These are phyloP conservation scores for Coregonus clupeaformis DNA, from an alignment of 2,113 vertebrate species.

Conservation along the genomic window DNA sequence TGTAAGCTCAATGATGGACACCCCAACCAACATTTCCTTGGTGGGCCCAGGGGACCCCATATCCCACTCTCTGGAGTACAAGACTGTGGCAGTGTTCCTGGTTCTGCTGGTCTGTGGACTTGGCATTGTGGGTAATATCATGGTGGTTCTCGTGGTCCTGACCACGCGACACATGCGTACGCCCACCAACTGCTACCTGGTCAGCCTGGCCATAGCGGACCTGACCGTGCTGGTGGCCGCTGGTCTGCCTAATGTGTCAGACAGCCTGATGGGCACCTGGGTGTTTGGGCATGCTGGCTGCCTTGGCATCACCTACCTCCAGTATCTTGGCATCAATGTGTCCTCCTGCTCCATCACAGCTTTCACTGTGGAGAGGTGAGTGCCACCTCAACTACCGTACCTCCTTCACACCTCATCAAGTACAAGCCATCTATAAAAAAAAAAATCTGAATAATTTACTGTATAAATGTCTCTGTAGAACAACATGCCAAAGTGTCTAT, in stretches of 20 bases:
- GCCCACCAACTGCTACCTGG: slow-evolving; percentile 82
- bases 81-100: slow-evolving; percentile 73
- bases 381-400: background rate
- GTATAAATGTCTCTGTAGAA: background rate
- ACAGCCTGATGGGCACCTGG: slow-evolving; percentile 78
- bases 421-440: no score
- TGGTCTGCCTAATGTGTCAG: slow-evolving; percentile 76
- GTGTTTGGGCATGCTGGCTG: slow-evolving; percentile 75
- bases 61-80: slow-evolving; percentile 70
- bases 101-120: slow-evolving; percentile 74
- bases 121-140: slow-evolving; percentile 81
- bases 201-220: slow-evolving; percentile 79
- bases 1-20: slow-evolving; percentile 62
- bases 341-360: slow-evolving; percentile 83
- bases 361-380: slow-evolving; percentile 80
- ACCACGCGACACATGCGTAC: slow-evolving; percentile 77
- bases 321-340: slow-evolving; percentile 82
- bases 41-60: slow-evolving; percentile 35
- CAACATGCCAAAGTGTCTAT: background rate
- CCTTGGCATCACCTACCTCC: slow-evolving; percentile 80
- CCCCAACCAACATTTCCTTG: slow-evolving; percentile 72
- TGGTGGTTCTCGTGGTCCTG: slow-evolving; percentile 81
- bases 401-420: no score
- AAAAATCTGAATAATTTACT: background rate
- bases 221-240: slow-evolving; percentile 78